A percentile compares a stretch with the other conserved stretches of the same genome.
Evolutionary conservation across 2,113 vertebrate species (phyloP).

Genomic region (Hepsetus odoe): DNA sequence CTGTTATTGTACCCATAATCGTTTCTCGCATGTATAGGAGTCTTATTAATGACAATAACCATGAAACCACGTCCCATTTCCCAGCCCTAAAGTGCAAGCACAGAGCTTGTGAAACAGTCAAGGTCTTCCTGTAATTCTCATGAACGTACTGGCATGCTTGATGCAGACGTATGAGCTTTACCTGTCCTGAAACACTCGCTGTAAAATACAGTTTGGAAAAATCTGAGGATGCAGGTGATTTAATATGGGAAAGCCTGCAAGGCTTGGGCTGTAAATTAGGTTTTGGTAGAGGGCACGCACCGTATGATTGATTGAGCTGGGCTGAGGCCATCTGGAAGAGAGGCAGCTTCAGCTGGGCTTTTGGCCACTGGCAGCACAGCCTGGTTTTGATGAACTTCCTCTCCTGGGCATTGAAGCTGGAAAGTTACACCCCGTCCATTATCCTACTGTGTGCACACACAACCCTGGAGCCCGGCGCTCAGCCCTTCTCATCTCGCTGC

Average conservation of each 20-base stretch:
- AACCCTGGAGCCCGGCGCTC: conserved; percentile 11
- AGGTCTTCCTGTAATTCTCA: not conserved
- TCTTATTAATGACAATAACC: no score
- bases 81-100: not conserved
- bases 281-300: conserved; percentile 41
- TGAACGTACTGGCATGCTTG: conserved; percentile 17
- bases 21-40: no score
- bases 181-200: conserved; percentile 26
- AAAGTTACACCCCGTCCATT: conserved; percentile 50
- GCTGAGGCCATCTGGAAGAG: conserved; percentile 38
- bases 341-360: conserved; percentile 27
- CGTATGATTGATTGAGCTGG: conserved; percentile 57
- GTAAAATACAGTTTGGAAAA: conserved; percentile 29
- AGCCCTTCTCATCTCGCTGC: not conserved
- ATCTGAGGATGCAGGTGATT: conserved; percentile 55
- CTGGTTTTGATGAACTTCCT: conserved; percentile 48
- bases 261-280: conserved; percentile 57
- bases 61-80: no score
- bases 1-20: no score
- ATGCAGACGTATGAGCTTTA: not conserved
- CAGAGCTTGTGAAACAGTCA: not conserved
- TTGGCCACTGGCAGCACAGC: conserved; percentile 42
- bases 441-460: conserved; percentile 13
- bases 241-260: conserved; percentile 58
- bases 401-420: conserved; percentile 33